These are phyloP conservation scores for Hoplostethus atlanticus DNA, from an alignment of 2,797 vertebrate species.

Conservation along the genomic window DNA sequence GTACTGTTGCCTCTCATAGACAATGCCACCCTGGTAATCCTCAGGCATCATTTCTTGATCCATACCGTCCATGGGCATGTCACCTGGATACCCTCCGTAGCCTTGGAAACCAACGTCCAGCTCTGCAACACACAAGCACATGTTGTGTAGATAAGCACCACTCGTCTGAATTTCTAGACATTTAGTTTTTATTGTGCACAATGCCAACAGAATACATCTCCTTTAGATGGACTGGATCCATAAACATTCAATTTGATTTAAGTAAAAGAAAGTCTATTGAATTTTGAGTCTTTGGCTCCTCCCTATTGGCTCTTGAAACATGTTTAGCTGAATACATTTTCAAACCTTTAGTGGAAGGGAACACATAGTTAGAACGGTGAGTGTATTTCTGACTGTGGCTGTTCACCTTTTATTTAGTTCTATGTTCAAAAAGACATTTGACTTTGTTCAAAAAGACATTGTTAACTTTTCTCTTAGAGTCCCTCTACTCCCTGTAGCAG, in stretches of 20 bases:
- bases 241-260: neutral
- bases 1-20: conserved; percentile 62
- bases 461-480: conserved; percentile 10
- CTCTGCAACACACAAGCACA: conserved; percentile 69
- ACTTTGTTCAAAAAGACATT: neutral
- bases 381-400: neutral
- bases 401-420: too few species aligned
- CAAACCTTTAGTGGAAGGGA: neutral
- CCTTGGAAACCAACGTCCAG: conserved; percentile 57
- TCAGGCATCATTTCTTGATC: conserved; percentile 63
- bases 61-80: conserved; percentile 61
- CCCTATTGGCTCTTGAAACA: neutral
- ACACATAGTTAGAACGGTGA: neutral
- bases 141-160: neutral
- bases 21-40: conserved; percentile 43
- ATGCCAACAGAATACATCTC: neutral
- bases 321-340: too few species aligned
- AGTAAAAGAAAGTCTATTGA: neutral
- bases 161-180: neutral
- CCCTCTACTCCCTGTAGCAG: conserved; percentile 3
- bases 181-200: neutral
- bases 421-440: too few species aligned
- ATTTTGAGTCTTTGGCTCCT: neutral
- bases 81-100: conserved; percentile 41
- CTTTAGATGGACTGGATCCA: too few species aligned